phyloP scores from a whole-genome alignment of 2,888 invertebrate species.

The Agrotis puta region DNA sequence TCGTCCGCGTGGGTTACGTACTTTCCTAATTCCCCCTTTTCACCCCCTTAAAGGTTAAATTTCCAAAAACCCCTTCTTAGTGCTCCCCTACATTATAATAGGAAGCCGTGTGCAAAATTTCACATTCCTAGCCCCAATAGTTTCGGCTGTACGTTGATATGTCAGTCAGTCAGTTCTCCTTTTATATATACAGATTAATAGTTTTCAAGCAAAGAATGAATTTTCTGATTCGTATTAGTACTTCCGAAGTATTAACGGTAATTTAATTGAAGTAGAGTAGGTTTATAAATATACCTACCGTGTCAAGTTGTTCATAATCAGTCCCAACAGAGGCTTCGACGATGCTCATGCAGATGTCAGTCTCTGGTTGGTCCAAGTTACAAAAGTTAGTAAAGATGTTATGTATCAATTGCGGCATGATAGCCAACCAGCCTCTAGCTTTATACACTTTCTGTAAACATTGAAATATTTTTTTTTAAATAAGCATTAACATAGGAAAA shows the following conservation, averaged over 20 bases:
- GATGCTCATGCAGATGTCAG: slow-evolving; percentile 80
- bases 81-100: no score
- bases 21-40: no score
- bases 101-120: no score
- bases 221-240: no score
- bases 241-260: background rate
- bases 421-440: slow-evolving; percentile 74
- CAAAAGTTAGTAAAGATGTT: slow-evolving; percentile 75
- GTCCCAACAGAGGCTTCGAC: slow-evolving; percentile 81
- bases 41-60: no score
- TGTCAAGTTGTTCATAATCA: slow-evolving; percentile 84
- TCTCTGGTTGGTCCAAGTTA: slow-evolving; percentile 68
- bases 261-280: background rate
- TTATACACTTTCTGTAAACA: slow-evolving; percentile 75
- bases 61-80: no score
- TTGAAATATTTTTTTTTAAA: background rate
- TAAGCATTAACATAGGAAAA: background rate
- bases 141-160: no score
- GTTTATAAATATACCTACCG: slow-evolving; percentile 70
- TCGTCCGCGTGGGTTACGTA: no score
- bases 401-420: slow-evolving; percentile 71
- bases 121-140: no score
- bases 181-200: no score
- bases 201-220: no score
- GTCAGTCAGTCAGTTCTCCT: no score